Conservation (phyloP, 2,797 vertebrate genomes). For the Apodemus agrarius region DNA sequence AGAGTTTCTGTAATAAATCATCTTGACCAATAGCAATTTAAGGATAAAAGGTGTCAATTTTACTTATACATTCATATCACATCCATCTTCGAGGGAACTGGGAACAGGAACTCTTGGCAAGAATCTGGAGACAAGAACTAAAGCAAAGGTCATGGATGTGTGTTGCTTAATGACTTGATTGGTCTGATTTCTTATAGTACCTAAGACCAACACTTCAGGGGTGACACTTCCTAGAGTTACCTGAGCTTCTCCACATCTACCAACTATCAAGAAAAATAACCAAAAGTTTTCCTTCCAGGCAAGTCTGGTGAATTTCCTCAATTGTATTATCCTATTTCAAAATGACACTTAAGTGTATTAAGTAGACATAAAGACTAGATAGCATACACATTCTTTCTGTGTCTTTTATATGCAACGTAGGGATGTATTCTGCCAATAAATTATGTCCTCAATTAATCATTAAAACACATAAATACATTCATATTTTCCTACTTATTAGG, state of each 20-base stretch:
- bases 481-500: neutral
- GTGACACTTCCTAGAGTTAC: neutral
- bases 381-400: neutral
- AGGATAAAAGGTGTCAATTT: neutral
- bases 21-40: neutral
- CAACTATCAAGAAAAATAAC: neutral
- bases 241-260: neutral
- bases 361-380: neutral
- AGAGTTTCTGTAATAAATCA: neutral
- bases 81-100: neutral
- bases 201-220: neutral
- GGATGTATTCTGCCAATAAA: neutral
- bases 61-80: neutral
- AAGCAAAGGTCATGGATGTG: neutral
- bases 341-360: neutral
- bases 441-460: neutral
- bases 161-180: neutral
- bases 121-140: neutral
- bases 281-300: neutral
- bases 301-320: neutral
- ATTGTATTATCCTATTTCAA: neutral
- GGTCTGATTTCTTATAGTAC: neutral
- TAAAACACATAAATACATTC: neutral
- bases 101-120: neutral
- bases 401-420: neutral